Conservation (phyloP, 2,888 invertebrate species). For the Tanaodytes sp. region DNA sequence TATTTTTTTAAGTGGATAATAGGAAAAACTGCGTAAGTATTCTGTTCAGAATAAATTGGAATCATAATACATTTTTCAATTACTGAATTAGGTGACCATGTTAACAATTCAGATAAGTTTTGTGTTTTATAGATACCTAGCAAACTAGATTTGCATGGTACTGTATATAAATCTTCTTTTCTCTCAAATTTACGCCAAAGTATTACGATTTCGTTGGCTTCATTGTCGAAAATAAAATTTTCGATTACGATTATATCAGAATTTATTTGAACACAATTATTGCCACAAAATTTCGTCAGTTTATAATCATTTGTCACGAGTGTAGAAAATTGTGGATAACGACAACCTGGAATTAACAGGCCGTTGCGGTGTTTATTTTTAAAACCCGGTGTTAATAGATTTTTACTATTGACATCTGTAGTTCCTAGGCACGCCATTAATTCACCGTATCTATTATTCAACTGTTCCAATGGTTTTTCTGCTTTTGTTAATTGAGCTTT, state of each 20-base stretch:
- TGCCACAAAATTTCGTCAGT: neutral
- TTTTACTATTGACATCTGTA: no score
- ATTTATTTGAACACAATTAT: slow-evolving; percentile 2
- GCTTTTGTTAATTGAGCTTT: no score
- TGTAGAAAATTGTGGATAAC: neutral
- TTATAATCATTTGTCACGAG: slow-evolving; percentile 1
- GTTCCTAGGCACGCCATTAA: no score
- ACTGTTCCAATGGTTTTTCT: no score
- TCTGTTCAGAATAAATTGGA: neutral
- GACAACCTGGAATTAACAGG: neutral
- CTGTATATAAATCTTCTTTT: slow-evolving; percentile 6
- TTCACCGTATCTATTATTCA: no score
- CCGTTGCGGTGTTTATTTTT: neutral
- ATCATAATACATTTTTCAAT: slow-evolving; percentile 2
- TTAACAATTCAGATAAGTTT: neutral
- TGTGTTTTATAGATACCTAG: neutral
- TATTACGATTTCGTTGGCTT: slow-evolving; percentile 8
- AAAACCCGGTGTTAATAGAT: neutral
- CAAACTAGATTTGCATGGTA: slow-evolving; percentile 4
- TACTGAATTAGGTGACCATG: neutral
- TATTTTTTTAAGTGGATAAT: neutral
- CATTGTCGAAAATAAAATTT: slow-evolving; percentile 8
- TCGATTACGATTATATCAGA: slow-evolving; percentile 10
- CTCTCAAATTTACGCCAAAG: slow-evolving; percentile 5
- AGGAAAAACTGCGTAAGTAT: slow-evolving; percentile 1